These are phyloP conservation scores for Scylla paramamosain DNA, from an alignment of 1,140 invertebrate genomes.

Conservation along the genomic window DNA sequence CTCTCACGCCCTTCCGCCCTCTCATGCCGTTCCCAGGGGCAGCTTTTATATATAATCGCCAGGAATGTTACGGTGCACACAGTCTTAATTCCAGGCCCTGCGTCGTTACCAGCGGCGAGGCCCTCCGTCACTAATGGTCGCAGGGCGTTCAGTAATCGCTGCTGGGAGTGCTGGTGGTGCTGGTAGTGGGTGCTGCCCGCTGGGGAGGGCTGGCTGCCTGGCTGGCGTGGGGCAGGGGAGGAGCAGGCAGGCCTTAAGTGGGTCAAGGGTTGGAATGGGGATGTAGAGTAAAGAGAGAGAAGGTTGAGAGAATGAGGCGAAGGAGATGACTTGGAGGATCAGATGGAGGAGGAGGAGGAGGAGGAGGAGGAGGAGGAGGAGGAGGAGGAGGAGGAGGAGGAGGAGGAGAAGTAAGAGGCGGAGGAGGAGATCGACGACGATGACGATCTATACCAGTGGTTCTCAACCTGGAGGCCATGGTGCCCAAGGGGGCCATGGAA, in stretches of 20 bases:
- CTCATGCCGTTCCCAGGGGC: neutral
- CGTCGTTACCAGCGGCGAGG: neutral
- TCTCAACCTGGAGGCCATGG: no score
- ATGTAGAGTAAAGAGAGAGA: neutral
- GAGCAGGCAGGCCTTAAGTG: neutral
- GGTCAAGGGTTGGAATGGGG: neutral
- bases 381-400: neutral
- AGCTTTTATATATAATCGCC: conserved; percentile 13
- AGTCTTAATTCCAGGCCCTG: neutral
- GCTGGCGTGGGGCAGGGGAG: neutral
- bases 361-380: neutral
- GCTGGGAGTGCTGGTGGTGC: neutral
- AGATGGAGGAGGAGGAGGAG: neutral
- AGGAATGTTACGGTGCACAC: neutral
- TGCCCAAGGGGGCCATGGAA: no score
- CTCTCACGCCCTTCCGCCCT: neutral
- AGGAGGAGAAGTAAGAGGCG: neutral
- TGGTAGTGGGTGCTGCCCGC: neutral
- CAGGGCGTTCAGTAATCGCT: neutral
- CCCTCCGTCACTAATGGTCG: neutral
- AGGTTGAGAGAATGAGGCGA: neutral
- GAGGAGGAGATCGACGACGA: neutral
- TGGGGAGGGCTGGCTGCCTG: neutral
- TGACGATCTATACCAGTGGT: no score
- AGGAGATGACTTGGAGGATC: neutral